These are phyloP conservation scores for Seladonia tumulorum DNA, from an alignment of 2,888 invertebrate species.

Conservation along the genomic window DNA sequence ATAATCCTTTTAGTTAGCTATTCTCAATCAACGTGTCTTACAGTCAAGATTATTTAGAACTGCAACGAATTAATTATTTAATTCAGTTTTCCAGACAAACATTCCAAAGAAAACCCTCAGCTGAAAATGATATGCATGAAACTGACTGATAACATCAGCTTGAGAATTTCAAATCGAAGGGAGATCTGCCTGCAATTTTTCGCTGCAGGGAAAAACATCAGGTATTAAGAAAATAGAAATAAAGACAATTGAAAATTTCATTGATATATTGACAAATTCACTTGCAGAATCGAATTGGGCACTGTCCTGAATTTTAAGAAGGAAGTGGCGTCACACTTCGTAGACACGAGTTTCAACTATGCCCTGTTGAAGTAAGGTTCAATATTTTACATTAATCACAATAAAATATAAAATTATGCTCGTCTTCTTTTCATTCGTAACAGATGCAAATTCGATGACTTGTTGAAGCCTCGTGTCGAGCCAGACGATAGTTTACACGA, in stretches of 20 bases:
- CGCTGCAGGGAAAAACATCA: constrained; percentile 57
- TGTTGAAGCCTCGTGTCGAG: constrained; percentile 25
- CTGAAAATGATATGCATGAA: constrained; percentile 70
- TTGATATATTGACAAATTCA: not conserved
- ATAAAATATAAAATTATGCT: not conserved
- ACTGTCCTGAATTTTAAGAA: constrained; percentile 67
- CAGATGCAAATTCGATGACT: constrained; percentile 62
- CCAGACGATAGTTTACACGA: constrained; percentile 56
- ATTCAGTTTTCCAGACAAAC: not conserved
- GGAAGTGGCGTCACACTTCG: constrained; percentile 52
- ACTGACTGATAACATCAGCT: constrained; percentile 69
- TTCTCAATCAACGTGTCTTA: no score
- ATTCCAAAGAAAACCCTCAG: constrained; percentile 23
- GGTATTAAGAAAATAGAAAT: constrained; percentile 45
- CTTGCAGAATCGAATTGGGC: constrained; percentile 72
- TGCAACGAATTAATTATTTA: no score
- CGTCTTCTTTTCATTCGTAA: not conserved
- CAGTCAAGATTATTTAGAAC: no score
- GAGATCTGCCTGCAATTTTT: constrained; percentile 70
- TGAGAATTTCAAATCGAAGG: constrained; percentile 68
- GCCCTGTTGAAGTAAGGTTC: constrained; percentile 43
- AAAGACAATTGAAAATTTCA: not conserved
- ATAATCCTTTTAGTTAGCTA: no score
- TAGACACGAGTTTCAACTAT: constrained; percentile 54
- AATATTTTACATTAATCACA: not conserved